Base-by-base conservation (phyloP, 2,888 invertebrate species). In the Chloromyia formosa region DNA sequence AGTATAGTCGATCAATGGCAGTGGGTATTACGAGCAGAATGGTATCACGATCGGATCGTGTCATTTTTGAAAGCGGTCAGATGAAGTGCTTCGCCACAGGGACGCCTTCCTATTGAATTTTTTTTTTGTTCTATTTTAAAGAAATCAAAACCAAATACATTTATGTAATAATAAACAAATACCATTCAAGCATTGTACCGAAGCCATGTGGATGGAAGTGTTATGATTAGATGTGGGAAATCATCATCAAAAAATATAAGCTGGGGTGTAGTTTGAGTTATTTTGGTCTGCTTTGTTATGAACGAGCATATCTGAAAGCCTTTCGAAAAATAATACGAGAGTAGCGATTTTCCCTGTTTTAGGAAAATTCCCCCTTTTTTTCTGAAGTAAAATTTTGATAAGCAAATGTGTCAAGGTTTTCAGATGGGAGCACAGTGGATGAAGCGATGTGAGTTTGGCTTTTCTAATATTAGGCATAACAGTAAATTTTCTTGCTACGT, bases 191-290 rank as follows among this genome's bases (percentile, higher is more conserved):
- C 71, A 42, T 10, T 69, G 53, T 56, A 56, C 71, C 71, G 71
- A 71, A 71, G 71, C 71, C 71, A 40, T 42, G 58, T 71, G 71
- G 56, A 71, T 71, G 71, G 58, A 35, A 71, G 56, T 71, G 71
- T 71, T 66, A 22, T n/a, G n/a, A n/a, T 42, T 64, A 35, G 42
- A 42, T 64, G 42, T 18, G 18, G 22, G 14, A 58, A 58, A 54
- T 56, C 54, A 56, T 27, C 54, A 53, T 66, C 66, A 22, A 22
- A 42, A 45, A 66, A 22, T 18, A 35, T 35, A 66, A 66, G 66
- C 66, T 45, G 49, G 66, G 27, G 27, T 35, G 27, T 35, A 35
- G 27, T 35, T 35, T 35, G 27, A 35, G 27, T 35, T 35, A 35
- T 22, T 22, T 45, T 64, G 64, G 64, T 64, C 66, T 66, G 45